Evolutionary conservation across 2,888 invertebrate species (phyloP).

Genomic region (Oscheius sp.): DNA sequence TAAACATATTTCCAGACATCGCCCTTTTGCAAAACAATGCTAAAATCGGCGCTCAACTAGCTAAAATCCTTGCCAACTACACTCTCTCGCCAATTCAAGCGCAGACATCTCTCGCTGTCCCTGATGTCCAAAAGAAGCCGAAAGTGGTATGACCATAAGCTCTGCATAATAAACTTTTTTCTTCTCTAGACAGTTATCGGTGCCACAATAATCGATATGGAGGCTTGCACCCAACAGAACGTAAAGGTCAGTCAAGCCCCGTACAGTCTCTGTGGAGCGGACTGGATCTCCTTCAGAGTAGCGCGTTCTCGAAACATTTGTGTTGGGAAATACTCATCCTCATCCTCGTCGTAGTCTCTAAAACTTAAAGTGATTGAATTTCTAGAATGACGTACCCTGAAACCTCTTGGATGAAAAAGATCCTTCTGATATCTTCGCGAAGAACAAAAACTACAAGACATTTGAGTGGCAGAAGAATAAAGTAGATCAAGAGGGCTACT

Average conservation of each 20-base stretch:
- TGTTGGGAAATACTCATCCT: slow-evolving; percentile 23
- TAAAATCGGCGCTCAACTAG: slow-evolving; percentile 84
- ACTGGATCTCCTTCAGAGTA: slow-evolving; percentile 4
- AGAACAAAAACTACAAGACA: slow-evolving; percentile 49
- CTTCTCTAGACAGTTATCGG: slow-evolving; percentile 70
- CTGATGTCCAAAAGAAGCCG: slow-evolving; percentile 35
- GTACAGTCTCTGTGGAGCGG: slow-evolving; percentile 11
- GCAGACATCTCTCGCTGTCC: neutral
- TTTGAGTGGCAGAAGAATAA: slow-evolving; percentile 57
- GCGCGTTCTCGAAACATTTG: neutral
- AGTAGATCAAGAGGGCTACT: slow-evolving; percentile 53
- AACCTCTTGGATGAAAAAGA: slow-evolving; percentile 52
- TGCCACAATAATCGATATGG: slow-evolving; percentile 72
- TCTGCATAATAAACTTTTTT: slow-evolving; percentile 4
- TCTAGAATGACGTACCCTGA: neutral
- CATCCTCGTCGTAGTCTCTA: slow-evolving; percentile 34
- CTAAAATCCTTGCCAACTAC: slow-evolving; percentile 75
- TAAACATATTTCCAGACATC: slow-evolving; percentile 79
- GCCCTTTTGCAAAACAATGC: slow-evolving; percentile 94
- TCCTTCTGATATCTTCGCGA: slow-evolving; percentile 53
- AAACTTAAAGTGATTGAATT: neutral
- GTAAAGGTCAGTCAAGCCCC: slow-evolving; percentile 77
- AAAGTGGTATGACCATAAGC: slow-evolving; percentile 47
- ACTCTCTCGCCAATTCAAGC: neutral
- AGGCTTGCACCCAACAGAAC: slow-evolving; percentile 61